Evolutionary conservation across 2,113 vertebrate species (phyloP), one percentile per base, ranked within the genome.

Genomic region (Anas platyrhynchos): DNA sequence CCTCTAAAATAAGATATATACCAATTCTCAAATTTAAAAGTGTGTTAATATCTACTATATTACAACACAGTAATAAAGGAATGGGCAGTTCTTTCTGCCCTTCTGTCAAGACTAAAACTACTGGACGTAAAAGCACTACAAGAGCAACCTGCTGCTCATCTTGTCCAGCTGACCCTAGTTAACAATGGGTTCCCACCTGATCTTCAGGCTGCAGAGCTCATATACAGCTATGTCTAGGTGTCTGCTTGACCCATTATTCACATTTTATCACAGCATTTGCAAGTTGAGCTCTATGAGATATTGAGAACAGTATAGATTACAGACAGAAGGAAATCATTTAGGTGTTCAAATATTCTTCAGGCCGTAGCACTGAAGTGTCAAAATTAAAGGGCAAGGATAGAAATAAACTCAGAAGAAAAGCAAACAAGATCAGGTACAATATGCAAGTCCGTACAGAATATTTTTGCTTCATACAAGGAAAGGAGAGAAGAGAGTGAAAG

Each of bases 1-100:
- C 72, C 72, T 96, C 80, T 95, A 78, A 96, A 97, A 93, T 86
- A 94, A 97, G 52, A 83, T 85, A 91, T 26, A 59, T 71, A 50
- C 43, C 58, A 67, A 91, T 94, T 97, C 92, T 50, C 76, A 95
- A 86, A 58, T 87, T 96, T 91, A 83, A 95, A 94, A 52, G 13
- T 52, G 13, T 52, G 50, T 52, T 48, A 48, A 11, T 21, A 48
- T 21, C 46, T 48, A 48, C 46, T 48, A 22, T 48, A 48, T 48
- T 52, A 92, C 69, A 97, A 87, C 38, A 88, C 89, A 94, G 83
- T 88, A 96, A 59, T 32, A 72, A 96, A 96, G 88, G 16, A 96
- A 88, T 38, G 38, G 29, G 76, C 75, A 95, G 86, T 88, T 97
- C 93, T 94, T 46, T 92, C 71, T 2, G 1, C 18, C 44, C 71